phyloP scores from a whole-genome alignment of 2,113 vertebrate genomes.

The Hylia prasina region DNA sequence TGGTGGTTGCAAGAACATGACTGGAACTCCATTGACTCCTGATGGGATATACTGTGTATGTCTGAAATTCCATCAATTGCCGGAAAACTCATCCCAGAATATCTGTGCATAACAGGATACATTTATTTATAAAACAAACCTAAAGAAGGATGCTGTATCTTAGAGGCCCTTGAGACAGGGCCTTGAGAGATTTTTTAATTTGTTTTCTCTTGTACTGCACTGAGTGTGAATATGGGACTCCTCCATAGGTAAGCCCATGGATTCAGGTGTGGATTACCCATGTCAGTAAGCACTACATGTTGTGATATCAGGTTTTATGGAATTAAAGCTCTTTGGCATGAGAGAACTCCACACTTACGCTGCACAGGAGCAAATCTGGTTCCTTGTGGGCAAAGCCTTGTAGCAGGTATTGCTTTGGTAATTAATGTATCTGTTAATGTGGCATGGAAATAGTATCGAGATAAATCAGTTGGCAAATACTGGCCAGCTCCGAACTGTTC shows the following conservation, averaged over 20 bases:
- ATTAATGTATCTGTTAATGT: neutral
- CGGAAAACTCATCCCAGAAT: neutral
- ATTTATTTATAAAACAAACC: slow-evolving; percentile 27
- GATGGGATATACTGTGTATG: neutral
- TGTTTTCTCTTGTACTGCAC: neutral
- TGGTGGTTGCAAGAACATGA: neutral
- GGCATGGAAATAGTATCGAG: neutral
- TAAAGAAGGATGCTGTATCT: slow-evolving; percentile 1
- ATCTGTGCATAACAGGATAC: neutral
- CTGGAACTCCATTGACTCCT: neutral
- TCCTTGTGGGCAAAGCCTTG: slow-evolving; percentile 5
- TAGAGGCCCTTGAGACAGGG: neutral
- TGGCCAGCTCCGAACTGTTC: neutral
- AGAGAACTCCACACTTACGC: neutral
- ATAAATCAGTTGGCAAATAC: neutral
- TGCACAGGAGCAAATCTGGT: neutral
- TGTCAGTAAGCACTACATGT: neutral
- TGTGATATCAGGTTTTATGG: neutral
- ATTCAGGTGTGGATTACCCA: neutral
- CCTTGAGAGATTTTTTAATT: neutral
- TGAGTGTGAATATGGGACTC: neutral
- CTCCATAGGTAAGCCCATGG: neutral
- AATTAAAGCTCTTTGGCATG: neutral
- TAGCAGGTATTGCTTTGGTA: neutral
- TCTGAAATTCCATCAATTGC: neutral